Base-by-base conservation (phyloP, 2,113 vertebrate species). In the Scatophagus argus region DNA sequence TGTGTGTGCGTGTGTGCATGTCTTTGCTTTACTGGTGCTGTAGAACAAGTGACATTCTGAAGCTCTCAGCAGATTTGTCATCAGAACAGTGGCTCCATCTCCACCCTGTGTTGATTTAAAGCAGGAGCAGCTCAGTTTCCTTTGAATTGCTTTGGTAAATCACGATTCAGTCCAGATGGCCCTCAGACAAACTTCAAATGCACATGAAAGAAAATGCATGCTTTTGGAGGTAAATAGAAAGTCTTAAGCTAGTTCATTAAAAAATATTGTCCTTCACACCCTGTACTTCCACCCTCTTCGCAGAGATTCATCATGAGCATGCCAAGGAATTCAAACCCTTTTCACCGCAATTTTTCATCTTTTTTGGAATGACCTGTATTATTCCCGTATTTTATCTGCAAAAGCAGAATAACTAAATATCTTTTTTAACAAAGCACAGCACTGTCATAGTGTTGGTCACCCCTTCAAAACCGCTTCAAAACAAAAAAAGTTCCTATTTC, bases 91-190 rank as follows among this genome's bases (percentile, higher is more conserved):
- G 9, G 56, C 17, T 27, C 23, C 27, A 8, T 69, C 46, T 25
- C n/a, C 10, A 0, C 60, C 25, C 11, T 36, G 27, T 25, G 49
- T 29, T 59, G 27, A 14, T 41, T 62, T 63, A 10, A 27, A 41
- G 65, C n/a, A 54, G 23, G 39, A 31, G 66, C 25, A 2, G n/a
- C 7, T 5, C 21, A 43, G 25, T 19, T 72, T 31, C 34, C 32
- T 85, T 44, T 81, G 41, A 73, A 46, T 63, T 58, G 58, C 51
- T 70, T 67, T 31, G 16, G 21, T 47, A 39, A 71, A 78, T 44
- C 41, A 47, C 1, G 31, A 25, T n/a, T 31, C 23, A 39, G 34
- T 23, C 32, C 6, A 1, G 21, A 32, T 69, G 29, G 34, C 23
- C 11, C 58, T 49, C 13, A 43, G 17, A 51, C 11, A n/a, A 58